These are phyloP conservation scores for Limosa lapponica DNA, from an alignment of 2,797 vertebrate species.

Conservation along the genomic window DNA sequence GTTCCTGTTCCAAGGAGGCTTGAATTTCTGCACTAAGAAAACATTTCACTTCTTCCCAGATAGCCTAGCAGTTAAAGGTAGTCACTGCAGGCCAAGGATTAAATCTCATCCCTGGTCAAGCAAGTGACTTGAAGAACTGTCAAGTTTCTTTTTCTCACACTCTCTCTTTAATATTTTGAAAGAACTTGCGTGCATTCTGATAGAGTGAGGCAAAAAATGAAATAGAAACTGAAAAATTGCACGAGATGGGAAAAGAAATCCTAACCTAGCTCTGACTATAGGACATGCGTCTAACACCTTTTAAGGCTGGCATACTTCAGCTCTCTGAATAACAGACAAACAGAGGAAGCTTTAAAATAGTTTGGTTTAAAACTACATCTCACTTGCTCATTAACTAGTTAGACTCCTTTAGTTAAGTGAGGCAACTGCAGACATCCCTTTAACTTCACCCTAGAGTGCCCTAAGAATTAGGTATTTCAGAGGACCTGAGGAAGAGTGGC, in stretches of 20 bases:
- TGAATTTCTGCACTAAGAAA: background rate
- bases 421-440: background rate
- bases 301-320: background rate
- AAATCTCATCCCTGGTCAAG: background rate
- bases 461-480: background rate
- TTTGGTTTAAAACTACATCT: background rate
- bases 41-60: background rate
- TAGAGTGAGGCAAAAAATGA: background rate
- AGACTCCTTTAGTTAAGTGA: background rate
- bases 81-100: background rate
- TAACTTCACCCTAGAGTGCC: background rate
- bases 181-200: background rate
- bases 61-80: background rate
- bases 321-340: background rate
- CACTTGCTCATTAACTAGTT: background rate
- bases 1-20: background rate
- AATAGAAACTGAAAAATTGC: background rate
- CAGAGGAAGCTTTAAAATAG: background rate
- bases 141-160: background rate
- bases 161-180: background rate
- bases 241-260: background rate
- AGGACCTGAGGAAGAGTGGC: background rate
- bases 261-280: background rate
- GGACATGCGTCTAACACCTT: background rate
- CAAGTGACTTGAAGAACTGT: background rate